phyloP scores from a whole-genome alignment of 2,888 invertebrate species.

The Mimas tiliae region DNA sequence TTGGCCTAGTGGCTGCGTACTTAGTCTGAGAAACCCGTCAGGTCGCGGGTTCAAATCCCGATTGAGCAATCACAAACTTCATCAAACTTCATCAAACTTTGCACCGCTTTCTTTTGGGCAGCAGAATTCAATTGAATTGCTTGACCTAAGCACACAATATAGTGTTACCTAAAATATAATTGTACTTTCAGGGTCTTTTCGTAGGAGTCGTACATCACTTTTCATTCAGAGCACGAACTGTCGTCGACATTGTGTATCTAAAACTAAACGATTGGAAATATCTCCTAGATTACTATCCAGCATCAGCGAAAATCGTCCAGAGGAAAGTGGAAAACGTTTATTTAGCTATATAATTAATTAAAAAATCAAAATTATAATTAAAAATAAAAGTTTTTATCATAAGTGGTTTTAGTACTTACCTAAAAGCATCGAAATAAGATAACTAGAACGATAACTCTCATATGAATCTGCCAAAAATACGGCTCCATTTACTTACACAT shows the following conservation, averaged over 20 bases:
- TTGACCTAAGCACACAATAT: no score
- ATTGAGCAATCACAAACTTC: no score
- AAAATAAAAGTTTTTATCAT: neutral
- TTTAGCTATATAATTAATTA: constrained; percentile 61
- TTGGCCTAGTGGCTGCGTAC: no score
- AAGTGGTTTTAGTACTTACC: neutral
- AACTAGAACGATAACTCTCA: no score
- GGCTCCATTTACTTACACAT: no score
- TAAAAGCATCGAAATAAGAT: no score
- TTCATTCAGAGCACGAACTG: constrained; percentile 80
- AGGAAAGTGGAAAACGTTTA: constrained; percentile 78
- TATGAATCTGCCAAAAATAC: no score
- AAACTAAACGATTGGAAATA: constrained; percentile 82
- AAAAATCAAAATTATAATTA: neutral
- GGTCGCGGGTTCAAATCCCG: no score
- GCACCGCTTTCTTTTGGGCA: no score
- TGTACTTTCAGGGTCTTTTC: constrained; percentile 77
- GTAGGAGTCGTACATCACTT: constrained; percentile 82
- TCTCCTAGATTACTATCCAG: constrained; percentile 74
- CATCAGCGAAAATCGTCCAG: constrained; percentile 69
- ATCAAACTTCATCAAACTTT: no score
- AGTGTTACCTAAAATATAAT: neutral
- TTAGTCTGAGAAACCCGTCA: no score
- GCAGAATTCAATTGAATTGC: no score
- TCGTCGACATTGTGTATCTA: constrained; percentile 79